These are phyloP conservation scores for Macheiramphus alcinus DNA, from an alignment of 2,113 vertebrate species.

Conservation along the genomic window DNA sequence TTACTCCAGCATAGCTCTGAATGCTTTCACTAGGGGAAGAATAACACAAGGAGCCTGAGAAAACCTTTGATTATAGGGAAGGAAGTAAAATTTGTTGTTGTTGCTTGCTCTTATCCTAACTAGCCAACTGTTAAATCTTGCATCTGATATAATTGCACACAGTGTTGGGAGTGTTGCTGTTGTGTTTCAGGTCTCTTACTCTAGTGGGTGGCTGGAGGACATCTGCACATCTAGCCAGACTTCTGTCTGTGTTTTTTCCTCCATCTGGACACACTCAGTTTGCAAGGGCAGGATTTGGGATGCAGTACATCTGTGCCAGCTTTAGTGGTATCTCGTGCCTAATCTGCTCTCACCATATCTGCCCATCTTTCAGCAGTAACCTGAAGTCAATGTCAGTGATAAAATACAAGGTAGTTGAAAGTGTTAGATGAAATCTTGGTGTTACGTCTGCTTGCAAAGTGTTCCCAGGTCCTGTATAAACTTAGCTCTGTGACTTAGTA, in stretches of 20 bases:
- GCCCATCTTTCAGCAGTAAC: background rate
- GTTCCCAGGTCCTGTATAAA: background rate
- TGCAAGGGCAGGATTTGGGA: background rate
- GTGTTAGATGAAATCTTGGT: background rate
- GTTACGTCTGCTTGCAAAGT: background rate
- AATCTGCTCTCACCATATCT: background rate
- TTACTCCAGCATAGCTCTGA: background rate
- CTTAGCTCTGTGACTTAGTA: background rate
- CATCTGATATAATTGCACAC: background rate
- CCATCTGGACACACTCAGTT: background rate
- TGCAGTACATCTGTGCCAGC: background rate
- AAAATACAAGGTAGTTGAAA: background rate
- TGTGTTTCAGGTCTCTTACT: background rate
- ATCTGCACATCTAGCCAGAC: background rate
- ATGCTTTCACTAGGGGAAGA: background rate
- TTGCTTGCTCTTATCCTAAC: background rate
- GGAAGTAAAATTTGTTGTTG: background rate
- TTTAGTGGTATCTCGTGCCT: background rate
- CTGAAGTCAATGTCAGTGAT: background rate
- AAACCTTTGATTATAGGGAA: constrained; percentile 15
- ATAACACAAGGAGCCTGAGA: background rate
- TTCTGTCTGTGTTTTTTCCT: background rate
- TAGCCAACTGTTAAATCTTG: background rate
- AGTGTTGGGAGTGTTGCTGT: background rate
- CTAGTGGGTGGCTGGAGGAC: background rate